phyloP scores from a whole-genome alignment of 2,113 vertebrate species.

The Corythaeola cristata region DNA sequence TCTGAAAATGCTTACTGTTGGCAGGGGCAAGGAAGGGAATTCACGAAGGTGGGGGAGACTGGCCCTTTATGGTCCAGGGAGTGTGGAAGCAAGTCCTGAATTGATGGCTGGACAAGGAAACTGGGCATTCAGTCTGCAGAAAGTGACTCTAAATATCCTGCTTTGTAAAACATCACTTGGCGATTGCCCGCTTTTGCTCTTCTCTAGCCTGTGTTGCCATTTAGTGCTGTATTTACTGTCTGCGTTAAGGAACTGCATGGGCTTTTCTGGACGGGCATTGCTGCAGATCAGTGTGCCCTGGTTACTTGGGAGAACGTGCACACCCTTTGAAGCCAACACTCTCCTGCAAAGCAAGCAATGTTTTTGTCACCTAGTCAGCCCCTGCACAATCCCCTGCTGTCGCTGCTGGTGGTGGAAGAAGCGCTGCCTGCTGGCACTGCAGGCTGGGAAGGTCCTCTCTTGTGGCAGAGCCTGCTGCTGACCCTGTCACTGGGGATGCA shows the following conservation, averaged over 20 bases:
- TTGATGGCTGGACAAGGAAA: rapidly evolving
- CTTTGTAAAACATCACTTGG: background rate
- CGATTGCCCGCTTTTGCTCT: background rate
- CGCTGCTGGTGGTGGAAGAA: background rate
- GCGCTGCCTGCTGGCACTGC: rapidly evolving
- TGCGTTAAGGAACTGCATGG: rapidly evolving
- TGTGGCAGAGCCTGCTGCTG: background rate
- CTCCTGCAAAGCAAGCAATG: background rate
- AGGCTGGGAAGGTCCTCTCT: background rate
- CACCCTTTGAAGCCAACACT: background rate
- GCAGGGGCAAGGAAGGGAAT: background rate
- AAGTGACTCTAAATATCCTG: background rate
- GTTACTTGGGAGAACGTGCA: background rate
- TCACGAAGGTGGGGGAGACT: background rate
- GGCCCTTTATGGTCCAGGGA: background rate
- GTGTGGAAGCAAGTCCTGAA: background rate
- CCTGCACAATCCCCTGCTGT: background rate
- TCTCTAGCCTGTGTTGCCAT: rapidly evolving
- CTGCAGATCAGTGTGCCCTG: rapidly evolving
- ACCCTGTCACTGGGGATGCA: background rate
- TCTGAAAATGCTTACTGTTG: background rate
- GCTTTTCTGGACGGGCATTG: background rate
- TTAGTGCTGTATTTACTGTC: background rate
- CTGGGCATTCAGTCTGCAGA: background rate
- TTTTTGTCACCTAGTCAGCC: background rate